phyloP scores from a whole-genome alignment of 2,113 vertebrate species.

The Phylloscopus trochiloides region DNA sequence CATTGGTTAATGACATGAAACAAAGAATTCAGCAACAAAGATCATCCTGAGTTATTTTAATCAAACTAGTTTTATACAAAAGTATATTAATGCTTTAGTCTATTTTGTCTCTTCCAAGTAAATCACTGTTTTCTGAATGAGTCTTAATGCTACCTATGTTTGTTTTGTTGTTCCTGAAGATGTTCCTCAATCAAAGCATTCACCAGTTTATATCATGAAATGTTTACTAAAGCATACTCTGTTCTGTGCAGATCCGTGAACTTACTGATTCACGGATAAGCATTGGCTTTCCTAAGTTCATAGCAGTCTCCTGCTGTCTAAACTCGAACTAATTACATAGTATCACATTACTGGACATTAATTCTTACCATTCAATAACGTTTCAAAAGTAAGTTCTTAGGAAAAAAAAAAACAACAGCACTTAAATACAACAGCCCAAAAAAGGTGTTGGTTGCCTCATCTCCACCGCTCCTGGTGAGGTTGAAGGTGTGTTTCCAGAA shows the following conservation, averaged over 20 bases:
- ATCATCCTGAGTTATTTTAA: not conserved
- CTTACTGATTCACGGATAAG: not conserved
- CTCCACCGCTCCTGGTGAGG: accelerated
- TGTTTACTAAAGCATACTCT: not conserved
- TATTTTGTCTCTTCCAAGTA: not conserved
- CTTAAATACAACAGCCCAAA: not conserved
- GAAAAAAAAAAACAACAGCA: not conserved
- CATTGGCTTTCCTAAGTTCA: not conserved
- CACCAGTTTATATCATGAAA: not conserved
- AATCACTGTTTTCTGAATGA: not conserved
- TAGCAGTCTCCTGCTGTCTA: not conserved
- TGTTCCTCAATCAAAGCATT: not conserved
- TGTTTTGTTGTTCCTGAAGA: not conserved
- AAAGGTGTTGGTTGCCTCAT: not conserved
- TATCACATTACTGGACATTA: not conserved
- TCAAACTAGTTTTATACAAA: not conserved
- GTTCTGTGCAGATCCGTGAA: not conserved
- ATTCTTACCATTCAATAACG: not conserved
- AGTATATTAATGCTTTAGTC: not conserved
- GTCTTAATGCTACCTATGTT: not conserved
- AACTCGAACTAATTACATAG: not conserved
- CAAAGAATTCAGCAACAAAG: not conserved
- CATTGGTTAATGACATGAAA: not conserved
- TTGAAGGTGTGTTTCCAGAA: not conserved
- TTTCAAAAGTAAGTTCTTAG: not conserved